Base-by-base conservation (phyloP, 2,113 vertebrate genomes). In the Elephantulus edwardii region DNA sequence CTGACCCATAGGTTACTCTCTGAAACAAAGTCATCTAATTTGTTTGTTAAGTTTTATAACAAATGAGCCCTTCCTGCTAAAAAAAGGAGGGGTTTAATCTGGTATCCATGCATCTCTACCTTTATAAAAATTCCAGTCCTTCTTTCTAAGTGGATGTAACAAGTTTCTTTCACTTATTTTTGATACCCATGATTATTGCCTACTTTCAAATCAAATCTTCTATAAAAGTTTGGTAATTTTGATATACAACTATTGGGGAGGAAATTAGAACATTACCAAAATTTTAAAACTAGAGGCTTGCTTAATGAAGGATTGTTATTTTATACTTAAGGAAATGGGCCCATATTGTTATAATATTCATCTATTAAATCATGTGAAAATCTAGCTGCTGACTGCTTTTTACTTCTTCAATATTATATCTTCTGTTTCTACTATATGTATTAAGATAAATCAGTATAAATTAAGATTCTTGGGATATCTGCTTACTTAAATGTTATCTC, bases 81-180 rank as follows among this genome's bases (percentile, higher is more conserved):
- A 33, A 33, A 7, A n/a, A 28, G 33, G 40, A 48, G 26, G 13
- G 71, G 54, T 66, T 91, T 19, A 13, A 56, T n/a, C 75, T 88
- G 30, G 20, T 79, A 54, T 40, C 19, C 44, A 70, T 24, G 75
- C 8, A 3, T 70, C 26, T 86, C 71, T 30, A 60, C 13, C 28
- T 86, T 86, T 72, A 38, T 83, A 71, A 81, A 86, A 89, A 26
- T 70, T 30, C 20, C 50, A 89, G 35, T 22, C 50, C 33, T 88
- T 85, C 35, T 83, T 91, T 89, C 50, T 86, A 26, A 40, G 6
- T 86, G 83, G 78, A 88, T 62, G 72, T 28, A 79, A n/a, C 20
- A 92, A 85, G 8, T 83, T 19, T 86, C 71, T 86, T 92, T 79
- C 72, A 80, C 56, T 50, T 86, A 66, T 58, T 62, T 33, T 38